These are phyloP conservation scores for Periophthalmodon schlosseri DNA, from an alignment of 2,113 vertebrate species.

Conservation along the genomic window DNA sequence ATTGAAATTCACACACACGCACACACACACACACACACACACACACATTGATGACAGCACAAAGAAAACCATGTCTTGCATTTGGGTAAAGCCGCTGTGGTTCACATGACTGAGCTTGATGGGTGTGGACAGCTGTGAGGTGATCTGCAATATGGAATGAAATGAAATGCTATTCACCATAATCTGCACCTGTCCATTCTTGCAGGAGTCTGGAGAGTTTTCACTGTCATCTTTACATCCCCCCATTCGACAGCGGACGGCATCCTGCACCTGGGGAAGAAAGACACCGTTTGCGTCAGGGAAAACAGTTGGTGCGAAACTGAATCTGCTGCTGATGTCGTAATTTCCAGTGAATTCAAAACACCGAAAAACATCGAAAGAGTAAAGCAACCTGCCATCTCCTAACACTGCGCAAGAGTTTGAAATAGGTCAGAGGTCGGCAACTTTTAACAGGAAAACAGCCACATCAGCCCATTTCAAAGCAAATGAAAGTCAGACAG, in stretches of 20 bases:
- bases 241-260: slow-evolving; percentile 94
- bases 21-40: no score
- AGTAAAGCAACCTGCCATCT: neutral
- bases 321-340: slow-evolving; percentile 19
- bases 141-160: slow-evolving; percentile 57
- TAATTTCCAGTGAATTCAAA: slow-evolving; percentile 24
- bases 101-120: slow-evolving; percentile 9
- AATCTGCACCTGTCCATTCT: slow-evolving; percentile 99
- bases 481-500: no score
- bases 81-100: slow-evolving; percentile 13
- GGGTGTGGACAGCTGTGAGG: slow-evolving; percentile 3
- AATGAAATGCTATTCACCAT: slow-evolving; percentile 91
- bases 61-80: neutral
- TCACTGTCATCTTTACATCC: slow-evolving; percentile 96
- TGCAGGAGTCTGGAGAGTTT: slow-evolving; percentile 97
- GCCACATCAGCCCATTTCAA: no score
- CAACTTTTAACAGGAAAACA: no score
- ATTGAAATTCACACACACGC: no score
- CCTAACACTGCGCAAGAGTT: neutral
- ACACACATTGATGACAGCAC: neutral
- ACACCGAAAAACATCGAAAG: neutral
- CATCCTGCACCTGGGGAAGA: slow-evolving; percentile 88
- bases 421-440: neutral
- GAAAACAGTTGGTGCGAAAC: slow-evolving; percentile 32
- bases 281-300: neutral